phyloP scores from a whole-genome alignment of 2,113 vertebrate genomes.

The Equus quagga region DNA sequence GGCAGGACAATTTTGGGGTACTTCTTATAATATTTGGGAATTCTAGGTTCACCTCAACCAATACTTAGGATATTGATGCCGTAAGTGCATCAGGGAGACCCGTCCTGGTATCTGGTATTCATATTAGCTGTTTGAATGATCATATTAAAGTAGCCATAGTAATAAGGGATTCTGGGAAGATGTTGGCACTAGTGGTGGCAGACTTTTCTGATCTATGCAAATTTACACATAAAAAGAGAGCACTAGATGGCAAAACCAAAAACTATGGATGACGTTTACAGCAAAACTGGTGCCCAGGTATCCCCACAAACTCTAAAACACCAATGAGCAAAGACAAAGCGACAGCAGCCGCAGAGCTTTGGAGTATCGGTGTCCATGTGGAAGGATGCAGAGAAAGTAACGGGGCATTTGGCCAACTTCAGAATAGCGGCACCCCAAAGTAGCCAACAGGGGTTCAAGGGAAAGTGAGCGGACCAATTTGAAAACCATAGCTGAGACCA shows the following conservation, averaged over 20 bases:
- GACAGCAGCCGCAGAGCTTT: neutral
- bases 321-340: neutral
- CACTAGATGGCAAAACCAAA: neutral
- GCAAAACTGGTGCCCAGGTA: neutral
- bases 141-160: neutral
- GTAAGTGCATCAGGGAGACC: neutral
- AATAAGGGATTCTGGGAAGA: slow-evolving; percentile 7
- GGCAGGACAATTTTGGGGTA: neutral
- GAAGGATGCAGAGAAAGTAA: neutral
- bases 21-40: neutral
- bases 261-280: neutral
- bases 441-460: neutral
- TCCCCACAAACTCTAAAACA: neutral
- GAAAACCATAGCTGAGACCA: neutral
- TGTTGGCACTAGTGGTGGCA: neutral
- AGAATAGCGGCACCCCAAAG: neutral
- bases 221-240: neutral
- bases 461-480: neutral
- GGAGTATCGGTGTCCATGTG: neutral
- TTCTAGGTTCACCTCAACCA: neutral
- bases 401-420: neutral
- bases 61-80: neutral
- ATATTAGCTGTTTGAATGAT: neutral
- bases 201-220: neutral
- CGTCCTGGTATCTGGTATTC: neutral